Evolutionary conservation across 1,140 invertebrate species (phyloP).

Genomic region (Samia ricini): DNA sequence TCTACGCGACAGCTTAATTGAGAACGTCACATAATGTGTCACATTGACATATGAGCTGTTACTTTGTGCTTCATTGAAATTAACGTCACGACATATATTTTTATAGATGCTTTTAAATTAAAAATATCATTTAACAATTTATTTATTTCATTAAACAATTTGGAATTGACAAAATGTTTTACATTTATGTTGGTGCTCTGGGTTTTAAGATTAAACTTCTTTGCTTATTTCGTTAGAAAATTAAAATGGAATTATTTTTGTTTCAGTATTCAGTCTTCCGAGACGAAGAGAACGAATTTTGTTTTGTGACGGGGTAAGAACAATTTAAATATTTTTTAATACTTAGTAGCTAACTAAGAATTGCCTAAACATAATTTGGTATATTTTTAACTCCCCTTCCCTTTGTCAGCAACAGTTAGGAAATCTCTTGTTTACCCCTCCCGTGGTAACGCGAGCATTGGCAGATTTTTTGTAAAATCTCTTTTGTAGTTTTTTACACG

Average conservation of each 20-base stretch:
- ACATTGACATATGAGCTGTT: conserved; percentile 6
- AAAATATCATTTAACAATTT: too few species aligned
- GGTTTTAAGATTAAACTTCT: too few species aligned
- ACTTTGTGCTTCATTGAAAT: background rate
- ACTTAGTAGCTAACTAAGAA: background rate
- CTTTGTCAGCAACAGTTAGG: too few species aligned
- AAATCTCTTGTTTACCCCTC: too few species aligned
- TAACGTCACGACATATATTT: background rate
- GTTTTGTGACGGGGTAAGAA: background rate
- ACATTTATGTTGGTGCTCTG: too few species aligned
- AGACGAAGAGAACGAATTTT: conserved; percentile 7
- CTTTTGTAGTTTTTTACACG: too few species aligned
- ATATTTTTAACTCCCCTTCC: too few species aligned
- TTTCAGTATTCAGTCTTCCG: conserved; percentile 28
- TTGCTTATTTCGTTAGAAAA: conserved; percentile 2
- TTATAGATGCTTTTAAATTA: too few species aligned
- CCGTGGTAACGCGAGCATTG: too few species aligned
- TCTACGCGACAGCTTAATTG: conserved; percentile 26
- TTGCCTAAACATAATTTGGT: too few species aligned
- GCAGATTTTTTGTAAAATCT: too few species aligned
- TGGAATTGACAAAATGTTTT: too few species aligned
- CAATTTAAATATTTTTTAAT: background rate
- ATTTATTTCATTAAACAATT: background rate
- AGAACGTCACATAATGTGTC: conserved; percentile 27
- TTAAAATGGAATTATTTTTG: conserved; percentile 19